These are phyloP conservation scores for Laothoe populi DNA, from an alignment of 2,888 invertebrate species.

Conservation along the genomic window DNA sequence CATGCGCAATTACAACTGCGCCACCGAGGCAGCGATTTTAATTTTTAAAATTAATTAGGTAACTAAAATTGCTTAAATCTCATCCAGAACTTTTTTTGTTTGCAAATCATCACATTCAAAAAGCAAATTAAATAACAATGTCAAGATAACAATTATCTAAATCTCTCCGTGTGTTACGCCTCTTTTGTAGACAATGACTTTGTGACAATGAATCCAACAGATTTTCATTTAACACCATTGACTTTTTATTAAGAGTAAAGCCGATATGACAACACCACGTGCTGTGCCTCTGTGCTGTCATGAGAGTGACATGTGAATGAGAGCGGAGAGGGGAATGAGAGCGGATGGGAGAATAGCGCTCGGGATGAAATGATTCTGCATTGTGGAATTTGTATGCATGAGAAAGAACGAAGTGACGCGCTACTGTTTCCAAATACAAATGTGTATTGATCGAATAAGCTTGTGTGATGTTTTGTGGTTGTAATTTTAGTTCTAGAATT, in stretches of 20 bases:
- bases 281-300: constrained; percentile 51
- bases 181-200: constrained; percentile 29
- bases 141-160: background rate
- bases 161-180: background rate
- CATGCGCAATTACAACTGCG: too few species aligned
- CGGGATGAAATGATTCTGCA: constrained; percentile 51
- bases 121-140: background rate
- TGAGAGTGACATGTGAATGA: constrained; percentile 69
- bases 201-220: constrained; percentile 22
- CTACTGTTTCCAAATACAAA: constrained; percentile 27
- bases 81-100: background rate
- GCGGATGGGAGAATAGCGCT: background rate
- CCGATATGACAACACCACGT: constrained; percentile 72
- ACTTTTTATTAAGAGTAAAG: constrained; percentile 64
- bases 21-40: too few species aligned
- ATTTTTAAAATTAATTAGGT: too few species aligned
- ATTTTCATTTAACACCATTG: constrained; percentile 26
- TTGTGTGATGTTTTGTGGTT: background rate
- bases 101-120: background rate
- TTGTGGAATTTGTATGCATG: constrained; percentile 59
- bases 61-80: too few species aligned
- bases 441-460: background rate
- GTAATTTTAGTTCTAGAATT: too few species aligned
- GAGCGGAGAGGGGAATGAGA: constrained; percentile 46
- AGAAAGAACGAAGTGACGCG: constrained; percentile 43